Evolutionary conservation across 2,113 vertebrate species (phyloP).

Genomic region (Hiodon alosoides): DNA sequence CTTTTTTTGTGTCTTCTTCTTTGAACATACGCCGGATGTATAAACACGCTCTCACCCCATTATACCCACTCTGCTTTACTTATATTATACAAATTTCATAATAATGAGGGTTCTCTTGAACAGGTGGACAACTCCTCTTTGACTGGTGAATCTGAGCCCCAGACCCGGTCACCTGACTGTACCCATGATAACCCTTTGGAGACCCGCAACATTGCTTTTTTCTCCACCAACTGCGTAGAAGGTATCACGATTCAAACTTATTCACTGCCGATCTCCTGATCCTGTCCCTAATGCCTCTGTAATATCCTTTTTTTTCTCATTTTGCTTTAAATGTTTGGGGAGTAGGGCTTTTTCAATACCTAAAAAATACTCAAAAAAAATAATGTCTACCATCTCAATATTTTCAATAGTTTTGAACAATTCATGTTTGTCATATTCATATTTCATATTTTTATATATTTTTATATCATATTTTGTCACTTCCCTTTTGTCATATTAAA

Average conservation of each 20-base stretch:
- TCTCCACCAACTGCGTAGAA: slow-evolving; percentile 85
- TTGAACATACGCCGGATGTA: too few species aligned
- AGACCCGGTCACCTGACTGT: slow-evolving; percentile 81
- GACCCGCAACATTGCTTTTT: slow-evolving; percentile 84
- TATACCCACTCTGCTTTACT: too few species aligned
- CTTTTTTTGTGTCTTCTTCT: too few species aligned
- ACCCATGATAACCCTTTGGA: slow-evolving; percentile 86
- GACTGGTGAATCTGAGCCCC: slow-evolving; percentile 81
- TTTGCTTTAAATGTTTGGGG: background rate
- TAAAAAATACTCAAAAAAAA: too few species aligned
- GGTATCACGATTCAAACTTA: slow-evolving; percentile 54
- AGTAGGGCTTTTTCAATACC: background rate
- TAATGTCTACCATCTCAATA: too few species aligned
- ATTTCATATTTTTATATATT: too few species aligned
- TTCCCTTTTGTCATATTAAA: too few species aligned
- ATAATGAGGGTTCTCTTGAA: background rate
- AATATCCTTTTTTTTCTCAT: background rate
- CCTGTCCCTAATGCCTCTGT: background rate
- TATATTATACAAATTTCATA: background rate
- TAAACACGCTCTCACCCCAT: too few species aligned
- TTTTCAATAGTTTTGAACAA: too few species aligned
- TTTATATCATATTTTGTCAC: too few species aligned
- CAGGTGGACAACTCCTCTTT: slow-evolving; percentile 87
- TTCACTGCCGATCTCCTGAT: background rate
- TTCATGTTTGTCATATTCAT: too few species aligned